These are phyloP conservation scores for Sebastes fasciatus DNA, from an alignment of 2,113 vertebrate genomes.

Conservation along the genomic window DNA sequence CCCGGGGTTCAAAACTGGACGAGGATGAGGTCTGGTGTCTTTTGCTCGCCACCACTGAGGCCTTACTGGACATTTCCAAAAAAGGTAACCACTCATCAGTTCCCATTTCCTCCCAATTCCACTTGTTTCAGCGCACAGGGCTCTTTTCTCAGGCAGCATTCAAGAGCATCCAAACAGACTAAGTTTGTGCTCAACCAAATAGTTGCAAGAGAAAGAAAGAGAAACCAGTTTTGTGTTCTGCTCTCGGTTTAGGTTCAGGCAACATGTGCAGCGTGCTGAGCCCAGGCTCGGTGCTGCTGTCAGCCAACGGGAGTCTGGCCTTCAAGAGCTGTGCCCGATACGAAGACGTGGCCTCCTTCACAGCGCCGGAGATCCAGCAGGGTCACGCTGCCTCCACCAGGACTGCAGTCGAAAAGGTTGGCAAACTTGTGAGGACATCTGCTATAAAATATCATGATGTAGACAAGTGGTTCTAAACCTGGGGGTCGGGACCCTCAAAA, in stretches of 20 bases:
- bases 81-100: slow-evolving; percentile 79
- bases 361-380: slow-evolving; percentile 86
- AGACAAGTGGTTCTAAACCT: background rate
- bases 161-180: background rate
- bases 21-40: slow-evolving; percentile 93
- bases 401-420: slow-evolving; percentile 84
- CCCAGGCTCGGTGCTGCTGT: slow-evolving; percentile 89
- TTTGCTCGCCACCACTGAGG: slow-evolving; percentile 82
- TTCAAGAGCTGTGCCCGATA: slow-evolving; percentile 85
- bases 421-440: background rate
- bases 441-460: background rate
- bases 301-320: slow-evolving; percentile 84
- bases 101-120: background rate
- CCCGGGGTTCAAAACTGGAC: slow-evolving; percentile 86
- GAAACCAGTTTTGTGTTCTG: background rate
- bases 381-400: slow-evolving; percentile 63
- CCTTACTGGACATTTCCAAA: slow-evolving; percentile 85
- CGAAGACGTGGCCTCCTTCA: slow-evolving; percentile 86
- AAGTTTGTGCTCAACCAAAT: background rate
- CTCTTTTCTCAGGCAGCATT: background rate
- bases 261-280: slow-evolving; percentile 86
- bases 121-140: background rate
- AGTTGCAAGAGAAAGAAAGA: background rate
- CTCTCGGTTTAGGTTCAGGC: slow-evolving; percentile 74
- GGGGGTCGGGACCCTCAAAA: background rate